Percentiles rank a stretch among this genome's conserved stretches.
These are phyloP conservation scores for Cyanistes caeruleus DNA, from an alignment of 2,113 vertebrate species.

Conservation along the genomic window DNA sequence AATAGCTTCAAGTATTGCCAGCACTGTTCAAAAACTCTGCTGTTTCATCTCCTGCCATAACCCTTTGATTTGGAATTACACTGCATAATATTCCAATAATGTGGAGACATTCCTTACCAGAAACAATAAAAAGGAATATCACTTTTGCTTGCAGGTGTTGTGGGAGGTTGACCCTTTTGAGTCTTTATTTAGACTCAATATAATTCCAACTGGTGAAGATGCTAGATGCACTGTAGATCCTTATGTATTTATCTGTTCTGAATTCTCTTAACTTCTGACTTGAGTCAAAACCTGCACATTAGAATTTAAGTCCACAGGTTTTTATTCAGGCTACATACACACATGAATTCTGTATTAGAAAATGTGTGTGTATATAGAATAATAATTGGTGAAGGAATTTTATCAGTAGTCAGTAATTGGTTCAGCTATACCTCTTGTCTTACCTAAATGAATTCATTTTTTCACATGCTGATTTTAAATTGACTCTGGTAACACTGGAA, in stretches of 20 bases:
- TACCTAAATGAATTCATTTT: background rate
- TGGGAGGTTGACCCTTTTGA: background rate
- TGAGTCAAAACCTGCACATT: background rate
- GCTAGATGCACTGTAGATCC: background rate
- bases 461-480: background rate
- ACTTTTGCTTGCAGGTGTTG: background rate
- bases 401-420: background rate
- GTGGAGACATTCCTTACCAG: background rate
- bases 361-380: background rate
- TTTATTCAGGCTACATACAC: conserved; percentile 2
- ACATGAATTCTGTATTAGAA: background rate
- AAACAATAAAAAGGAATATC: background rate
- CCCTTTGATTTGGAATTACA: background rate
- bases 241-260: background rate
- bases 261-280: background rate
- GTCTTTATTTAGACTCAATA: background rate
- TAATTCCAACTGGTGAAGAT: background rate
- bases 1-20: background rate
- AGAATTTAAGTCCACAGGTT: background rate
- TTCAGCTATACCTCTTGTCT: background rate
- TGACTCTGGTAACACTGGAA: background rate
- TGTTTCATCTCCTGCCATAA: background rate
- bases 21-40: background rate
- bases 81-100: background rate
- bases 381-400: background rate